These are phyloP conservation scores for Ornithoptera alexandrae DNA, from an alignment of 2,888 invertebrate species.

Conservation along the genomic window DNA sequence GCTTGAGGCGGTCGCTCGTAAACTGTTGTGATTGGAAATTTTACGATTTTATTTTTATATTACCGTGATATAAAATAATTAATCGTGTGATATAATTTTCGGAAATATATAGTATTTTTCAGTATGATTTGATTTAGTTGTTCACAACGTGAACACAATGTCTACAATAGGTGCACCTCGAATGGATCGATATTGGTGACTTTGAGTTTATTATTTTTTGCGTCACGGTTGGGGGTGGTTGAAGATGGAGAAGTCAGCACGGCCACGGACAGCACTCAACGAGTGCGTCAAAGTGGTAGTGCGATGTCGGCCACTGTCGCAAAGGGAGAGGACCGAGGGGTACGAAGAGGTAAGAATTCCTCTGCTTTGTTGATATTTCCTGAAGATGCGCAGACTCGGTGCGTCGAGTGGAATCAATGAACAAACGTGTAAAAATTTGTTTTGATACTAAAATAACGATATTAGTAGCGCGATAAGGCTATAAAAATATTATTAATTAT, in stretches of 20 bases:
- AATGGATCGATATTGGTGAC: conserved; percentile 77
- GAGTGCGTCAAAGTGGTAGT: conserved; percentile 98
- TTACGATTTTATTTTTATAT: conserved; percentile 72
- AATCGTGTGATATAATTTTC: conserved; percentile 54
- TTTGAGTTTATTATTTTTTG: conserved; percentile 58
- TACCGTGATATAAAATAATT: conserved; percentile 60
- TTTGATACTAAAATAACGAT: background rate
- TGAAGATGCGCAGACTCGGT: conserved; percentile 54
- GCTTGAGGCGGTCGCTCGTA: conserved; percentile 51
- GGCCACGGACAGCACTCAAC: conserved; percentile 80
- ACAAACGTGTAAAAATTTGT: conserved; percentile 31
- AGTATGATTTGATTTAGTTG: conserved; percentile 36
- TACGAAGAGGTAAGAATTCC: conserved; percentile 79
- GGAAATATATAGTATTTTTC: conserved; percentile 45
- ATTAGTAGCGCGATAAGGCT: conserved; percentile 4
- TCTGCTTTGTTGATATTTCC: conserved; percentile 11
- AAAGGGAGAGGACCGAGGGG: conserved; percentile 88
- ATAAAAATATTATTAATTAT: too few species aligned
- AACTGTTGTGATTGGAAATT: conserved; percentile 48
- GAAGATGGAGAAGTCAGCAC: conserved; percentile 74
- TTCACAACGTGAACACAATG: conserved; percentile 54
- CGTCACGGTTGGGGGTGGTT: conserved; percentile 50
- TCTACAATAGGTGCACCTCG: conserved; percentile 59
- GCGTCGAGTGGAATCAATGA: conserved; percentile 45
- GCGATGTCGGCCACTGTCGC: conserved; percentile 96